Percentiles rank a stretch among this genome's conserved stretches.
These are phyloP conservation scores for Aplodontia rufa DNA, from an alignment of 2,113 vertebrate genomes.

Conservation along the genomic window DNA sequence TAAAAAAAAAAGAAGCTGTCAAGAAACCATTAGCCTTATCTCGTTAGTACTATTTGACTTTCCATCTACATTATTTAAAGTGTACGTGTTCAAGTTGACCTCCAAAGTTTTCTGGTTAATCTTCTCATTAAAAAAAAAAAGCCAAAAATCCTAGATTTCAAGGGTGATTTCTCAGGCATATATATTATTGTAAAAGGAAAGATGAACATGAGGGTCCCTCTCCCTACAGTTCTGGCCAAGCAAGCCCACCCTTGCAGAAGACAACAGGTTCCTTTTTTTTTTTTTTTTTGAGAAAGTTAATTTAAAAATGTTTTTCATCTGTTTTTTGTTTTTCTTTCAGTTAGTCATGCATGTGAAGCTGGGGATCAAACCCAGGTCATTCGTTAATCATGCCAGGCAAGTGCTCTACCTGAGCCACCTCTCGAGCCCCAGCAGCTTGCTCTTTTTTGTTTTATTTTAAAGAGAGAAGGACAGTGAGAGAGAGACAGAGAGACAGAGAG, in stretches of 20 bases:
- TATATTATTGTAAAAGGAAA: background rate
- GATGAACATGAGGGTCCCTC: background rate
- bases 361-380: too few species aligned
- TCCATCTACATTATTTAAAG: background rate
- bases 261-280: background rate
- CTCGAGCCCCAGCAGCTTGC: too few species aligned
- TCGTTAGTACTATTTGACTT: conserved; percentile 13
- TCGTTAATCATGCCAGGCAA: too few species aligned
- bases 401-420: too few species aligned
- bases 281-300: background rate
- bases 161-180: background rate
- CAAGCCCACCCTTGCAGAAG: background rate
- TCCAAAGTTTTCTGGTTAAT: background rate
- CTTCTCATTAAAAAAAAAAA: background rate
- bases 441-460: too few species aligned
- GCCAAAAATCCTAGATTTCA: background rate
- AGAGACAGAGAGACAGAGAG: too few species aligned
- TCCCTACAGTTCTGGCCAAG: background rate
- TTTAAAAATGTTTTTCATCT: too few species aligned
- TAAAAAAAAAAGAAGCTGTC: too few species aligned
- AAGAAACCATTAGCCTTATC: conserved; percentile 15
- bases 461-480: too few species aligned
- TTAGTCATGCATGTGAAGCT: too few species aligned
- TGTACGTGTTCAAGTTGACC: background rate
- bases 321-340: too few species aligned